These are phyloP conservation scores for Ephestia elutella DNA, from an alignment of 1,140 invertebrate species.

Conservation along the genomic window DNA sequence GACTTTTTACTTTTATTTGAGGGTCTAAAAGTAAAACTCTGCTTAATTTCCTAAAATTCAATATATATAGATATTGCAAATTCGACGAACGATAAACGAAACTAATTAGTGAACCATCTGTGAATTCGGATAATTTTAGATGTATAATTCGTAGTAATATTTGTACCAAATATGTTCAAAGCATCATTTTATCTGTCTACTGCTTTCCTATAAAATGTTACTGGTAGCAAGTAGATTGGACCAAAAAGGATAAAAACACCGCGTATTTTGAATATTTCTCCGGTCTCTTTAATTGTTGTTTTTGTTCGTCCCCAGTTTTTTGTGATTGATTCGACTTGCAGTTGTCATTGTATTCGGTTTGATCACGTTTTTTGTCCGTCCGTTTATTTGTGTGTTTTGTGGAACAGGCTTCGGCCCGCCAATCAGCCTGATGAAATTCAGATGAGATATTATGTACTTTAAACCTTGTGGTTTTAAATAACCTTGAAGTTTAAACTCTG, in stretches of 20 bases:
- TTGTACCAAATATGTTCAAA: too few species aligned
- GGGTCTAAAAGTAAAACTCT: too few species aligned
- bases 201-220: too few species aligned
- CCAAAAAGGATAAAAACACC: conserved; percentile 13
- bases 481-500: background rate
- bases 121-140: too few species aligned
- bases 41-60: too few species aligned
- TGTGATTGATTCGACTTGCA: conserved; percentile 69
- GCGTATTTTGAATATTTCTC: conserved; percentile 70
- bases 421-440: conserved; percentile 3
- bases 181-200: too few species aligned
- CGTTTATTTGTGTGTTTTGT: conserved; percentile 70
- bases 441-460: conserved; percentile 14
- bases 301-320: conserved; percentile 71
- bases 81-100: too few species aligned
- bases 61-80: too few species aligned
- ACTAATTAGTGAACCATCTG: too few species aligned
- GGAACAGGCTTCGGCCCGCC: conserved; percentile 22
- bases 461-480: conserved; percentile 16
- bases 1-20: too few species aligned
- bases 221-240: background rate
- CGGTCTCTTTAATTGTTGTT: conserved; percentile 69
- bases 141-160: too few species aligned
- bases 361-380: conserved; percentile 59
- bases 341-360: conserved; percentile 70